Base-by-base conservation (phyloP, 2,113 vertebrate species). In the Ictalurus punctatus region DNA sequence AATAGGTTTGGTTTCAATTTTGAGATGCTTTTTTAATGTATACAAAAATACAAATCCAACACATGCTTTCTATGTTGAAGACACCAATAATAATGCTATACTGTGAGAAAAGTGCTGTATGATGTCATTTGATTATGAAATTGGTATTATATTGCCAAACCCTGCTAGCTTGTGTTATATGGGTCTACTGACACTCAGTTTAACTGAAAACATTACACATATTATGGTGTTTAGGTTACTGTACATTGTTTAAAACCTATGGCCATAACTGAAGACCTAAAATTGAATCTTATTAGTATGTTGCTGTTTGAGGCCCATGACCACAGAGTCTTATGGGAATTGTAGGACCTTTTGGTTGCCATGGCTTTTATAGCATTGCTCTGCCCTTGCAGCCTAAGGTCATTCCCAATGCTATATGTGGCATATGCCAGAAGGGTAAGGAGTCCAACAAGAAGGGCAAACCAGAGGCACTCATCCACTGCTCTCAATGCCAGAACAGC, bases 391-490 rank as follows among this genome's bases (percentile, higher is more conserved):
- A 99, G 98, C 98, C 97, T 96, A 99, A 99, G 97, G 97, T 96
- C 98, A 97, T 97, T 97, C 97, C 98, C 96, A 98, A 97, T 98
- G 98, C 98, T 96, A 96, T 99, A 95, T 99, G 98, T 99, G 98
- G 98, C 95, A 98, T 99, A 97, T 99, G 98, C 97, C 97, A 99
- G 98, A 99, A 97, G 98, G 98, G 98, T 97, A 98, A 98, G 97
- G 98, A 99, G 95, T 96, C 97, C 96, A 98, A 98, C 98, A 98
- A 95, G 97, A 98, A 95, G 95, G 97, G 97, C 94, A 98, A 96
- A 92, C 95, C 98, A 89, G 98, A 99, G 94, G 95, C 96, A 88
- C 98, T 99, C 93, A 98, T 99, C 96, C 97, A 98, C 96, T 99
- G 98, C 97, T 99, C 98, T 95, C 98, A 99, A 93, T 99, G 98